Percentiles rank a stretch among this genome's conserved stretches.
Evolutionary conservation across 2,888 invertebrate species (phyloP).

Genomic region (Oxystoma pomonae): DNA sequence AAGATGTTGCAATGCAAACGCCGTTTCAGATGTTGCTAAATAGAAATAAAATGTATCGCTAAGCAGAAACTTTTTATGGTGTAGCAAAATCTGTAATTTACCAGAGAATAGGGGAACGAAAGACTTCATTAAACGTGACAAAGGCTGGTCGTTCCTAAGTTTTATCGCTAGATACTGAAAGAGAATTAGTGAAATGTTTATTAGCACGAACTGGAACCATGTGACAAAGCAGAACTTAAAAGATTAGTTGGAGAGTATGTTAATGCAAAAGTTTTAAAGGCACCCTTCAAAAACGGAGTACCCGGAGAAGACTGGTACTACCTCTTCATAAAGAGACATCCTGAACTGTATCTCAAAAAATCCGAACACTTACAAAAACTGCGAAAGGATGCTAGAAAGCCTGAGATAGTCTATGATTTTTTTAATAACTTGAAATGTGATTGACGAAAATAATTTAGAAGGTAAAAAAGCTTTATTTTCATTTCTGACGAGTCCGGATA

Average conservation of each 20-base stretch:
- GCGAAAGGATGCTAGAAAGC: slow-evolving; percentile 26
- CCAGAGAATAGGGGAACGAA: too few species aligned
- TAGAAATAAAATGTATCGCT: too few species aligned
- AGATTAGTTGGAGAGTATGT: slow-evolving; percentile 7
- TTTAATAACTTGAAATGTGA: slow-evolving; percentile 26
- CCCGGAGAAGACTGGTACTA: slow-evolving; percentile 25
- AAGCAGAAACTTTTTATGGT: too few species aligned
- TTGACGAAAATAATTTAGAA: slow-evolving; percentile 6
- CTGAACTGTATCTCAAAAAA: slow-evolving; percentile 26
- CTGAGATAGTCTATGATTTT: slow-evolving; percentile 30
- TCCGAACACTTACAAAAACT: slow-evolving; percentile 31
- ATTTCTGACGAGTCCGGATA: slow-evolving; percentile 33
- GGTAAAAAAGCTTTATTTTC: slow-evolving; percentile 21
- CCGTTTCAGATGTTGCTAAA: too few species aligned
- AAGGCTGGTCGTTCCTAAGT: slow-evolving; percentile 8
- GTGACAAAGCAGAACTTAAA: too few species aligned
- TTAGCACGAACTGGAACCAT: too few species aligned
- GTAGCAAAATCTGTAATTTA: too few species aligned
- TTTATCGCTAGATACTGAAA: slow-evolving; percentile 6
- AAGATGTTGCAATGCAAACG: too few species aligned
- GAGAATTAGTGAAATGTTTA: too few species aligned
- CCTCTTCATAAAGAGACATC: too few species aligned
- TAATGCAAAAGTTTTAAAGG: slow-evolving; percentile 1
- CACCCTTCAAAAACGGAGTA: slow-evolving; percentile 20
- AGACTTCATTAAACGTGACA: too few species aligned